Base-by-base conservation (phyloP, 2,797 vertebrate genomes). In the Enteromius afrohamiltoni region DNA sequence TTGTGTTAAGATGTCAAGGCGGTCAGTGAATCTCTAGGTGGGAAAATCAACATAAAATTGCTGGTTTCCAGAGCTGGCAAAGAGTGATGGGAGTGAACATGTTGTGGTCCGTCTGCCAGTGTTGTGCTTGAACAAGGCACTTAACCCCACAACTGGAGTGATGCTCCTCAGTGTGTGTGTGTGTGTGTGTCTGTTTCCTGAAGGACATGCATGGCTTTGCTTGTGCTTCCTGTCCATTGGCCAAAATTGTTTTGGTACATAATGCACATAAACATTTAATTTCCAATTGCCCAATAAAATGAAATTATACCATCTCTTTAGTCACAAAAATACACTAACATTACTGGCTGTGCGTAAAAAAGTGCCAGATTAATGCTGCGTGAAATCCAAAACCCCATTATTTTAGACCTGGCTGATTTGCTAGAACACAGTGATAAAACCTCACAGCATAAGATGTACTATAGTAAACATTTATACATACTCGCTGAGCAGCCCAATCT, bases 371-470 rank as follows among this genome's bases (percentile, higher is more conserved):
- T 77, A 69, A 68, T 29, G 14, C 80, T 76, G 47, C 1, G 31
- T 82, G 47, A 82, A 83, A 77, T 77, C 37, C 23, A 76, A 58
- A 75, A 76, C 37, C 73, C 19, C 19, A 42, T 83, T 69, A 77
- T 77, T 83, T 83, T 77, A 77, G 70, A 65, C 34, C 73, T 55
- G 42, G 71, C 17, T 68, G 55, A 83, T 77, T 77, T 55, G 2
- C 62, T 53, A 45, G 62, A 19, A 45, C 74, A 77, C 73, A 47
- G 49, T 21, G n/a, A 40, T 79, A 79, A 79, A 79, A 68, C 4
- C 31, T 40, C 31, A 11, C 2, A n/a, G 53, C 51, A 45, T 31
- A 47, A 45, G 7, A 65, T 68, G 49, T 67, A 42, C 80, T 42
- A 40, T 67, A 9, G 13, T 58, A 45, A 68, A 42, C 34, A 55